Evolutionary conservation across 2,113 vertebrate genomes (phyloP), one percentile per base, ranked within the genome.

Genomic region (Haemorhous mexicanus): DNA sequence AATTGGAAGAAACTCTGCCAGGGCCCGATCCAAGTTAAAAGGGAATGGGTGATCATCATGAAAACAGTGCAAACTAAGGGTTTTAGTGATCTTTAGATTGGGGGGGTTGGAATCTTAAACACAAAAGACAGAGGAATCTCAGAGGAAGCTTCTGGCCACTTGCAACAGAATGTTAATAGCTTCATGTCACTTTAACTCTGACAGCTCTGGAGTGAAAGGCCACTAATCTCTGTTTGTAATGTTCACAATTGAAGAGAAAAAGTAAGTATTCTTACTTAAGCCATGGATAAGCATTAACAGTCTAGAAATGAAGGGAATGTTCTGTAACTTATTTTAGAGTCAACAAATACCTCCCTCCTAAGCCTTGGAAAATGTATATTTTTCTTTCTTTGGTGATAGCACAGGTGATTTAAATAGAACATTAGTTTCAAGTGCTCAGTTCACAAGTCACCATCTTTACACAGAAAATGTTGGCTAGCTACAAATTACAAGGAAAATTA

Each of bases 161-260:
- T 98, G 98, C 94, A 98, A 97, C 89, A 99, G 98, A 98, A 98
- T 98, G 98, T 98, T 98, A 98, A 98, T 98, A 98, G 98, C 97
- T 98, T 88, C 90, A 67, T 97, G 96, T 98, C 98, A 98, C 97
- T 98, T 98, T 96, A 97, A 94, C 91, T 97, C 97, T 98, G 98
- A 98, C 98, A 98, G 98, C 95, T 97, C 96, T 92, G 82, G 97
- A 98, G 97, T 97, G 98, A 98, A 97, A 98, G 98, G 89, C 96
- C 96, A 73, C 96, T 98, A 97, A 98, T 98, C 97, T 97, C 89
- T 97, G 89, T 97, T 98, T 97, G 97, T 92, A 98, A 97, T 97
- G 96, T 93, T 93, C 93, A 95, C 89, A 97, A 94, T 12, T 95
- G 74, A 96, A 97, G 61, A 92, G 55, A 93, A 97, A 97, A 97